Conservation (phyloP, 2,888 invertebrate genomes). For the Folsomia manolachei region DNA sequence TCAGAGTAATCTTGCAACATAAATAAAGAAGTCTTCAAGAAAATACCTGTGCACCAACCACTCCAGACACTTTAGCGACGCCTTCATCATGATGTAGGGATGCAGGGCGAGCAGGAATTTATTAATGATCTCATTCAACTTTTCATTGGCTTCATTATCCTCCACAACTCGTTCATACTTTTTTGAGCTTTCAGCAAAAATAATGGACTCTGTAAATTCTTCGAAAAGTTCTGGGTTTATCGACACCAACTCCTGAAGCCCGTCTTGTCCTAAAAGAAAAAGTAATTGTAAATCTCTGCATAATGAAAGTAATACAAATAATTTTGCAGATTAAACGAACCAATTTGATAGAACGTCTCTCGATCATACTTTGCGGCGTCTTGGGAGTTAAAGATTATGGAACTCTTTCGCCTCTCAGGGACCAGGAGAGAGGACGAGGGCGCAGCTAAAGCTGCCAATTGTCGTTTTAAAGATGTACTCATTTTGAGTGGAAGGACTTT, state of each 20-base stretch:
- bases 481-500: too few species aligned
- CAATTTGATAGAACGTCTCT: conserved; percentile 81
- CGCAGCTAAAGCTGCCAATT: conserved; percentile 69
- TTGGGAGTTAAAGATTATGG: conserved; percentile 82
- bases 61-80: conserved; percentile 86
- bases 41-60: conserved; percentile 78
- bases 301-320: conserved; percentile 3
- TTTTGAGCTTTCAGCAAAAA: conserved; percentile 71
- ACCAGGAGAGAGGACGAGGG: conserved; percentile 70
- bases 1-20: neutral
- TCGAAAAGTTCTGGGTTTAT: conserved; percentile 67
- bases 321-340: conserved; percentile 54
- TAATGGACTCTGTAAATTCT: conserved; percentile 68
- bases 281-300: neutral
- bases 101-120: conserved; percentile 77
- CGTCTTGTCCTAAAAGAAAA: conserved; percentile 65
- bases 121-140: conserved; percentile 70
- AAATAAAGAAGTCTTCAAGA: too few species aligned
- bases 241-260: conserved; percentile 75
- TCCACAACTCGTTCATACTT: conserved; percentile 79
- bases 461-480: conserved; percentile 71
- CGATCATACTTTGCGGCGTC: conserved; percentile 84
- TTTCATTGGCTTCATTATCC: conserved; percentile 68
- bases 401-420: conserved; percentile 69
- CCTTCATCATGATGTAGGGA: conserved; percentile 82